These are phyloP conservation scores for Drosophila antonietae DNA, from an alignment of 2,888 invertebrate genomes.

Conservation along the genomic window DNA sequence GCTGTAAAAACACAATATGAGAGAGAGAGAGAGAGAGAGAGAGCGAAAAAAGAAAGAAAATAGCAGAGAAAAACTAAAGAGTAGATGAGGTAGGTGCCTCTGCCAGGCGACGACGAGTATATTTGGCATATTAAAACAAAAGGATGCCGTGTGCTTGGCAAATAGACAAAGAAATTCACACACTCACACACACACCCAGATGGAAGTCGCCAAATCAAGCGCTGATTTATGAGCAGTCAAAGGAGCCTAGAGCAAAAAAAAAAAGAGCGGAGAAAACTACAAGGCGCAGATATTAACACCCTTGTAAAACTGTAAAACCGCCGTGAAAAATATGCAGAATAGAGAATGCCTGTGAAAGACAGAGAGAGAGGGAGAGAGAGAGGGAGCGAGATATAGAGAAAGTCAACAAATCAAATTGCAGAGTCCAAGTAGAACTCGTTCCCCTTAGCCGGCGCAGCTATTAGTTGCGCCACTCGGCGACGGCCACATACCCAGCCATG, in stretches of 20 bases:
- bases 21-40: constrained; percentile 8
- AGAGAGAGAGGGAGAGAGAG: constrained; percentile 4
- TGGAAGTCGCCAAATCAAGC: constrained; percentile 78
- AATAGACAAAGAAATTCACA: constrained; percentile 71
- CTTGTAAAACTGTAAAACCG: constrained; percentile 76
- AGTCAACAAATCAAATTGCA: constrained; percentile 64
- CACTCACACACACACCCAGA: constrained; percentile 40
- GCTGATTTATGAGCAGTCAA: constrained; percentile 71
- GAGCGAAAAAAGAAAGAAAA: constrained; percentile 5
- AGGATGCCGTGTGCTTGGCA: constrained; percentile 72
- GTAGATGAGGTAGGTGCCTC: constrained; percentile 47
- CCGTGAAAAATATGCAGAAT: constrained; percentile 60
- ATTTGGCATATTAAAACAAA: constrained; percentile 77
- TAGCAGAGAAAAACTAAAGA: constrained; percentile 4
- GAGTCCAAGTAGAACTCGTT: constrained; percentile 40
- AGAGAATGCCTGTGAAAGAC: constrained; percentile 7
- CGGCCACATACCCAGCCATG: constrained; percentile 36
- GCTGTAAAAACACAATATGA: constrained; percentile 36
- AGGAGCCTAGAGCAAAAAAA: constrained; percentile 52
- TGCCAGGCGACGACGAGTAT: constrained; percentile 61
- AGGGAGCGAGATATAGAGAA: constrained; percentile 3
- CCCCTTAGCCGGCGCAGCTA: constrained; percentile 56
- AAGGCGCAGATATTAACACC: constrained; percentile 71
- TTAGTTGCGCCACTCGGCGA: constrained; percentile 75
- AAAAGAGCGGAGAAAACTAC: constrained; percentile 67